Percentiles rank a stretch among this genome's conserved stretches.
Evolutionary conservation across 2,888 invertebrate genomes (phyloP).

Genomic region (Tachina lurida): DNA sequence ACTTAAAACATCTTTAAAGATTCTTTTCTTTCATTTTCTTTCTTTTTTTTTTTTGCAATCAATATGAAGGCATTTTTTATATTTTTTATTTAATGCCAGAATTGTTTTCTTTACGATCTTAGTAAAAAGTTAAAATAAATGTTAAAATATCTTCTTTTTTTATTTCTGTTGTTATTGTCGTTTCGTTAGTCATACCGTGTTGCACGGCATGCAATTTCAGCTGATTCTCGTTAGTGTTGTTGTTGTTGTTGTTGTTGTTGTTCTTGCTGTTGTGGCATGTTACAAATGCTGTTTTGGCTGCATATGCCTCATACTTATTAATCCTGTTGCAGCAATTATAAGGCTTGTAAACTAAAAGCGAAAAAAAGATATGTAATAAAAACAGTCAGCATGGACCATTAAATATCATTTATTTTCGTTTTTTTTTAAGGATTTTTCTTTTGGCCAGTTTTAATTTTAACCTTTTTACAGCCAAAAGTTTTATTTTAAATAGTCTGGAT

Average conservation of each 20-base stretch:
- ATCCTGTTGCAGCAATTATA: slow-evolving; percentile 71
- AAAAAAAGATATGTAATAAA: slow-evolving; percentile 36
- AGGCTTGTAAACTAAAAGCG: slow-evolving; percentile 61
- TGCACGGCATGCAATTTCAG: slow-evolving; percentile 68
- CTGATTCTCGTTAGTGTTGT: slow-evolving; percentile 1
- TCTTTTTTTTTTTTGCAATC: neutral
- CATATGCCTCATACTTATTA: slow-evolving; percentile 62
- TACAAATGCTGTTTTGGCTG: slow-evolving; percentile 39
- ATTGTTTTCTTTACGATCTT: slow-evolving; percentile 65
- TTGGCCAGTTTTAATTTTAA: slow-evolving; percentile 27
- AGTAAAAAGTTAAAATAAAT: slow-evolving; percentile 67
- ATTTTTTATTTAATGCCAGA: slow-evolving; percentile 16
- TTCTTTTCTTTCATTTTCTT: neutral
- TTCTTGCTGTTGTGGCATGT: slow-evolving; percentile 25
- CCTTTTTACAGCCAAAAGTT: slow-evolving; percentile 5
- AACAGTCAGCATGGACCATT: slow-evolving; percentile 53
- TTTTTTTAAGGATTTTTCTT: neutral
- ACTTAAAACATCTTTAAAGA: slow-evolving; percentile 1
- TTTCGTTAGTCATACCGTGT: slow-evolving; percentile 70
- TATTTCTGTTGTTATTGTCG: slow-evolving; percentile 53
- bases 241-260: neutral
- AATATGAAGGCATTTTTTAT: slow-evolving; percentile 14
- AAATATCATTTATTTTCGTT: slow-evolving; percentile 42
- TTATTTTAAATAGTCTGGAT: no score
- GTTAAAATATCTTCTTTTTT: slow-evolving; percentile 49